phyloP scores from a whole-genome alignment of 2,797 vertebrate genomes.

The Ibycter americanus region DNA sequence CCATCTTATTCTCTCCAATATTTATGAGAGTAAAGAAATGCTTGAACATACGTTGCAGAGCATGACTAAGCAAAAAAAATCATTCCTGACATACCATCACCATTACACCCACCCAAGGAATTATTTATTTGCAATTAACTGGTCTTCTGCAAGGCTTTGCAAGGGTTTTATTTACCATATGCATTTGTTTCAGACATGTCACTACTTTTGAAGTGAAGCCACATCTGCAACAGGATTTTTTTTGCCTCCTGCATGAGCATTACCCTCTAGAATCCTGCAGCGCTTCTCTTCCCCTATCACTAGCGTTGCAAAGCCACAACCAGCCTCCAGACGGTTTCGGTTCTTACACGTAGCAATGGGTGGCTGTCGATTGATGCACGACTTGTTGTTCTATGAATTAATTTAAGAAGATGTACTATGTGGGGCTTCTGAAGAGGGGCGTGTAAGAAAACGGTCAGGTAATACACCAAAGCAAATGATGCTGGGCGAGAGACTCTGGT shows the following conservation, averaged over 20 bases:
- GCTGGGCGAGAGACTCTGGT: fast-evolving
- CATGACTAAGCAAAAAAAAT: neutral
- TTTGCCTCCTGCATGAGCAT: neutral
- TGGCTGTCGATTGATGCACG: neutral
- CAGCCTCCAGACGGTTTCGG: neutral
- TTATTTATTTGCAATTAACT: conserved; percentile 51
- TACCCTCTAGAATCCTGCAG: neutral
- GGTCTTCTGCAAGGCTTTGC: conserved; percentile 18
- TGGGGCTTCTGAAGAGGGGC: neutral
- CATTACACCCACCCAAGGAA: neutral
- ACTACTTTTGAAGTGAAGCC: neutral
- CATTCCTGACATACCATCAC: neutral
- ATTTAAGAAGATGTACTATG: too few relatives aligned
- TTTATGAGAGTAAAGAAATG: neutral
- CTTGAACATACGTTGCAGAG: neutral
- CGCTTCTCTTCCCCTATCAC: neutral
- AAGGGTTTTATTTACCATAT: neutral
- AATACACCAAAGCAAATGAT: neutral
- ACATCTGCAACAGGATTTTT: neutral
- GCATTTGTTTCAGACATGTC: neutral
- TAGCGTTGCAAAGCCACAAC: neutral
- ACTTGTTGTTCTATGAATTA: neutral
- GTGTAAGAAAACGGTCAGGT: neutral
- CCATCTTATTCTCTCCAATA: neutral
- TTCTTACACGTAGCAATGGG: neutral